Evolutionary conservation across 2,113 vertebrate species (phyloP), one percentile per base, ranked within the genome.

Genomic region (Stigmatopora nigra): DNA sequence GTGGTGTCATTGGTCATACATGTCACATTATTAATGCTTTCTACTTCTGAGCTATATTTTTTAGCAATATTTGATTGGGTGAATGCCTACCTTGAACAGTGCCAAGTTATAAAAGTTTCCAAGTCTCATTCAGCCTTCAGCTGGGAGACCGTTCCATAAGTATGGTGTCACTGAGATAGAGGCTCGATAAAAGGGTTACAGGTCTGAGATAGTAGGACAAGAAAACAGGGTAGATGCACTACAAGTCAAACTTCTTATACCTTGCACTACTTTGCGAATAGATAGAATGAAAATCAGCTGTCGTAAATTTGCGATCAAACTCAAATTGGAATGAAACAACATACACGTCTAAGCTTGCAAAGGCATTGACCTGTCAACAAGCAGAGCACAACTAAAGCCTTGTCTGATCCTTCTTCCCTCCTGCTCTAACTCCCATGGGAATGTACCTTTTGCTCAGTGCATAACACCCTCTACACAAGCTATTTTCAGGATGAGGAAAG

Each of bases 401-500:
- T 64, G 59, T 78, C 72, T 81, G 68, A 79, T 81, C 72, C 67
- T 70, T 58, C 51, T 53, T 47, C 55, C 38, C 53, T 48, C 68
- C 65, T 80, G 64, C 48, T 57, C 69, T 67, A 66, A 6, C 70
- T 79, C 80, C 76, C 79, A 15, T 48, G 53, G 69, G 67, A 58
- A 51, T 53, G 49, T 63, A 71, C 81, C 65, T 75, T 72, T 69
- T 73, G 79, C 76, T 78, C 78, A 82, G 78, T 84, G 75, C 73
- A 69, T 79, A 78, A 78, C 74, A 73, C 70, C 68, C 66, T 79
- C 64, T 25, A 71, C 82, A 64, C 53, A 55, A 56, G 71, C 78
- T 86, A 83, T 86, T 86, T 84, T 81, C 70, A 81, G 83, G 61
- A 70, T 47, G 53, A 64, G 64, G 67, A 65, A 77, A 73, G 71